Conservation (phyloP, 2,113 vertebrate species). For the Protobothrops mucrosquamatus region DNA sequence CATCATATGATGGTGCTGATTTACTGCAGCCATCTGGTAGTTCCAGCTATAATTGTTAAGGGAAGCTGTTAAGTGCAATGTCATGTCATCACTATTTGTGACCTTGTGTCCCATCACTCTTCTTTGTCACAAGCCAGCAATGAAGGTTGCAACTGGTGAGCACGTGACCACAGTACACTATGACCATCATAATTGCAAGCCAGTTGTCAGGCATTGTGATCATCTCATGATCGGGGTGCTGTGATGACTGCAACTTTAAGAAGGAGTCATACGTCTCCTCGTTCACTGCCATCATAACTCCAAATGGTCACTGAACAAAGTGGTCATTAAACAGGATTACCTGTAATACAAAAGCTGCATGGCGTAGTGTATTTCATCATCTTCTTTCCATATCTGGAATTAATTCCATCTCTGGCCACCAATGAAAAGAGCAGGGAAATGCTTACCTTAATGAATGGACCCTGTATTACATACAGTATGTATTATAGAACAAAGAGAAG, state of each 20-base stretch:
- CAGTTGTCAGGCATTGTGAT: background rate
- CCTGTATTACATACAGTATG: background rate
- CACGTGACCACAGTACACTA: background rate
- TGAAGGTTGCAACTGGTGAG: background rate
- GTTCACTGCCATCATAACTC: background rate
- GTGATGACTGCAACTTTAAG: background rate
- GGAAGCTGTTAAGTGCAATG: background rate
- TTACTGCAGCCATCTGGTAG: background rate
- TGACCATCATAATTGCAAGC: background rate
- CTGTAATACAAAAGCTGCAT: background rate
- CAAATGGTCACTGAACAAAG: background rate
- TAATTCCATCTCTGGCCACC: background rate
- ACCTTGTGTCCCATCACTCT: background rate
- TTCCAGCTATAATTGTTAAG: background rate
- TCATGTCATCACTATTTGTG: background rate
- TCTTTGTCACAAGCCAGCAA: background rate
- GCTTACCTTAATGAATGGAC: background rate
- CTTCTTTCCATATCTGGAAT: background rate
- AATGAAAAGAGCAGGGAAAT: background rate
- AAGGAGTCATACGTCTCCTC: background rate
- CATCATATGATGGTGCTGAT: background rate
- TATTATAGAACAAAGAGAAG: background rate
- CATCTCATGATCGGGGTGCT: background rate
- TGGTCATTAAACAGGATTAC: background rate
- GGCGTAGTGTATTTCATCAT: background rate